These are phyloP conservation scores for Erynnis tages DNA, from an alignment of 2,888 invertebrate species.

Conservation along the genomic window DNA sequence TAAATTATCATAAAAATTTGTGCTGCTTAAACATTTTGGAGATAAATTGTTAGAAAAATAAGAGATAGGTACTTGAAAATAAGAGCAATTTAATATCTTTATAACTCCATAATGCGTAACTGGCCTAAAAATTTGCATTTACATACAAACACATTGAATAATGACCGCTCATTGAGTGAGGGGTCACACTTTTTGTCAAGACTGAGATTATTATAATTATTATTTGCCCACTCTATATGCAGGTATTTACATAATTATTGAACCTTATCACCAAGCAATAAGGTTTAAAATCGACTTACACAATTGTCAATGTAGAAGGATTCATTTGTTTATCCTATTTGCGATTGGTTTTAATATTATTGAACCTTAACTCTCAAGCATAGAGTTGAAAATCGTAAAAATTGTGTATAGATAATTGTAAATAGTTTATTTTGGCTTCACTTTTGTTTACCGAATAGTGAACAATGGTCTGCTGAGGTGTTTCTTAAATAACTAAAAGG, in stretches of 20 bases:
- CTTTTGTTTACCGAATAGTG: slow-evolving; percentile 31
- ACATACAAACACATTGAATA: slow-evolving; percentile 71
- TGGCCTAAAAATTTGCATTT: slow-evolving; percentile 48
- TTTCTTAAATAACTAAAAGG: slow-evolving; percentile 13
- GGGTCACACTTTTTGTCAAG: slow-evolving; percentile 63
- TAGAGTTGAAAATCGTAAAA: not conserved
- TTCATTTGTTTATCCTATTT: slow-evolving; percentile 16
- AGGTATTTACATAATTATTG: not conserved
- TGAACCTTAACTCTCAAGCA: not conserved
- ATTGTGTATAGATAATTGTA: not conserved
- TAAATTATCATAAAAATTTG: too few relatives aligned
- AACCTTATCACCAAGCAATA: slow-evolving; percentile 18
- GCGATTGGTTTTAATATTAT: slow-evolving; percentile 6
- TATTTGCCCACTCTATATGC: slow-evolving; percentile 23
- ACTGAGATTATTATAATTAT: slow-evolving; percentile 41
- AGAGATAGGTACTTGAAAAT: too few relatives aligned
- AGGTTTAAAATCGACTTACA: slow-evolving; percentile 9
- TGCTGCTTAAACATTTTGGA: too few relatives aligned
- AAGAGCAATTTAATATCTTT: not conserved
- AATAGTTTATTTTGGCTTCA: slow-evolving; percentile 16
- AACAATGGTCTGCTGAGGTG: slow-evolving; percentile 28
- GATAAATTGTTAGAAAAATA: too few relatives aligned
- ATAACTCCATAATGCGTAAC: not conserved
- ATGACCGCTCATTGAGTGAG: slow-evolving; percentile 56
- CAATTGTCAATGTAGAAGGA: not conserved